Evolutionary conservation across 2,113 vertebrate species (phyloP).

Genomic region (Columba janthina): DNA sequence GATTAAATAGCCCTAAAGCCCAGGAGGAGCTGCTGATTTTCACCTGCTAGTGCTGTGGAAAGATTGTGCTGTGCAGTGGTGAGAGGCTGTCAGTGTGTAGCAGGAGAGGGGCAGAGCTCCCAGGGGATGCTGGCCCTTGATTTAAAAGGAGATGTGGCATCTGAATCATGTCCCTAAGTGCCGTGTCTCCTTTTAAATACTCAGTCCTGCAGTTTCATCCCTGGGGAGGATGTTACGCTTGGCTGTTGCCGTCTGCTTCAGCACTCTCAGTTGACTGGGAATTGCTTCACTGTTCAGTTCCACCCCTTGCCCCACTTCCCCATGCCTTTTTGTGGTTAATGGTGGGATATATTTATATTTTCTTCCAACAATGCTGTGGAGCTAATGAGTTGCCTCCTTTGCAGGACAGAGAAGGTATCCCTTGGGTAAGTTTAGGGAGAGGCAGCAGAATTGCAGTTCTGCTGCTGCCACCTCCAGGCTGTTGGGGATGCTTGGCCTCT

Average conservation of each 20-base stretch:
- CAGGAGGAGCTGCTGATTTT: not conserved
- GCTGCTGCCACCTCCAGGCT: not conserved
- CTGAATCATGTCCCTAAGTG: no score
- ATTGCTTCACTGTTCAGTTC: not conserved
- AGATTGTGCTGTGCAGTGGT: not conserved
- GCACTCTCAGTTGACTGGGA: not conserved
- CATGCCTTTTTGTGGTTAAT: accelerated
- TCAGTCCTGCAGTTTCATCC: not conserved
- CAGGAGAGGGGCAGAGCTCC: not conserved
- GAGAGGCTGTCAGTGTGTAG: accelerated
- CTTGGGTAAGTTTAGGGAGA: not conserved
- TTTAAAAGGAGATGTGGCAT: no score
- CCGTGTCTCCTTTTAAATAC: not conserved
- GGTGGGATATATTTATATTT: not conserved
- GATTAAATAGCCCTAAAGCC: not conserved
- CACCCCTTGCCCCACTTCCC: no score
- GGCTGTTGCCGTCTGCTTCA: not conserved
- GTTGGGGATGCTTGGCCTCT: not conserved
- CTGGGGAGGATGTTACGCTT: accelerated
- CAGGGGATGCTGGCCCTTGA: not conserved
- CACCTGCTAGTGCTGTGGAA: not conserved
- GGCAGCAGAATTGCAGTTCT: not conserved
- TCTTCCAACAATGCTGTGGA: not conserved
- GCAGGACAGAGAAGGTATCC: not conserved
- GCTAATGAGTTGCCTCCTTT: not conserved